A percentile compares a stretch with the other conserved stretches of the same genome.
phyloP scores from a whole-genome alignment of 2,888 invertebrate genomes.

The Polylopha cassiicola region DNA sequence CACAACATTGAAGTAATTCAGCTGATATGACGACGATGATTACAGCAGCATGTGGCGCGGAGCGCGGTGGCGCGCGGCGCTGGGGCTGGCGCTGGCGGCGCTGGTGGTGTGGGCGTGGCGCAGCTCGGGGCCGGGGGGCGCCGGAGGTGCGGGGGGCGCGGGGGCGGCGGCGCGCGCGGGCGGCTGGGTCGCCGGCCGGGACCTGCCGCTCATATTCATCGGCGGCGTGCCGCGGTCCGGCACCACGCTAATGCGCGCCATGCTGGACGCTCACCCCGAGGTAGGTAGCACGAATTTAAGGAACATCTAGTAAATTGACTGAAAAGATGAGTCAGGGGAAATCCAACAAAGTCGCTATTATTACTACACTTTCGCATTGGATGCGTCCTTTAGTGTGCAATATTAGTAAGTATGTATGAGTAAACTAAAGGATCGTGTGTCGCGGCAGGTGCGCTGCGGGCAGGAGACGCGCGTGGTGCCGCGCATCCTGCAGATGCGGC shows the following conservation, averaged over 20 bases:
- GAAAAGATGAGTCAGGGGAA: too few relatives aligned
- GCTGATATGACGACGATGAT: conserved; percentile 40
- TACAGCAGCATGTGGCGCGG: conserved; percentile 34
- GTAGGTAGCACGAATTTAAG: too few relatives aligned
- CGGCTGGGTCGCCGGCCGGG: conserved; percentile 79
- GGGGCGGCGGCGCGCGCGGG: conserved; percentile 19
- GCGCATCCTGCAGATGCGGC: conserved; percentile 94
- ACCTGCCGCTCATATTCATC: conserved; percentile 96
- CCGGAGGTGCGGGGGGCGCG: conserved; percentile 9
- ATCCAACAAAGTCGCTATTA: too few relatives aligned
- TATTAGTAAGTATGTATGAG: too few relatives aligned
- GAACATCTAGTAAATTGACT: too few relatives aligned
- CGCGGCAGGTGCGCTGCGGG: conserved; percentile 96
- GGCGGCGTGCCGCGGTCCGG: conserved; percentile 98
- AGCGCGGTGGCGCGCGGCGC: conserved; percentile 27
- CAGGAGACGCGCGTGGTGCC: conserved; percentile 99
- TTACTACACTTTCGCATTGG: too few relatives aligned
- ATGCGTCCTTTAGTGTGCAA: too few relatives aligned
- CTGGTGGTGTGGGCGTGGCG: conserved; percentile 24
- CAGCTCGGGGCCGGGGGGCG: conserved; percentile 19
- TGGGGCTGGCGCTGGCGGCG: conserved; percentile 24
- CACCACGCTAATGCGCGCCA: conserved; percentile 97
- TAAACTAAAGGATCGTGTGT: too few relatives aligned
- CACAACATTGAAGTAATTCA: conserved; percentile 37
- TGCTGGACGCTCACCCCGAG: conserved; percentile 98